Evolutionary conservation across 2,888 invertebrate genomes (phyloP).

Genomic region (Parapristionchus giblindavisi): DNA sequence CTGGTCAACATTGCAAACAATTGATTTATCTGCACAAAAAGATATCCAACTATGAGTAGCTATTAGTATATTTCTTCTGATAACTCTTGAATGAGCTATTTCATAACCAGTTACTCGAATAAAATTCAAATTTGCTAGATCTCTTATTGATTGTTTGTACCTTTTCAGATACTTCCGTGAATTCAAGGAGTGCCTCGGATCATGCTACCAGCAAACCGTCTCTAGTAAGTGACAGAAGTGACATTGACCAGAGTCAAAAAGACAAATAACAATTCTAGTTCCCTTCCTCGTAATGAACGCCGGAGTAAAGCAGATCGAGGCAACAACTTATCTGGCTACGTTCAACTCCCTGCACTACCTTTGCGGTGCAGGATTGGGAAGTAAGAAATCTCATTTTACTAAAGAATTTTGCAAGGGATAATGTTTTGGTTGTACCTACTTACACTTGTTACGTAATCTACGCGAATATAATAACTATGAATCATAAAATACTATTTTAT

Average conservation of each 20-base stretch:
- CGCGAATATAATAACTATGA: no score
- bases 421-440: no score
- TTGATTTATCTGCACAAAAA: no score
- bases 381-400: neutral
- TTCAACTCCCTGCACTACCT: slow-evolving; percentile 37
- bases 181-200: slow-evolving; percentile 21
- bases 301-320: neutral
- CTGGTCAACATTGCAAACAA: no score
- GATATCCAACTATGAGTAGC: no score
- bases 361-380: slow-evolving; percentile 33
- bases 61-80: no score
- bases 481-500: no score
- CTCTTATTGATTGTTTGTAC: neutral
- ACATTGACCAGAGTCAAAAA: neutral
- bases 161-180: slow-evolving; percentile 30
- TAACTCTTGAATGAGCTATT: no score
- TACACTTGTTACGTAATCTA: no score
- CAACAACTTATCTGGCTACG: slow-evolving; percentile 21
- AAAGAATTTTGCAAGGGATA: no score
- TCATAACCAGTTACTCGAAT: neutral
- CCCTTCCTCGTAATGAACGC: slow-evolving; percentile 32
- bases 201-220: slow-evolving; percentile 20
- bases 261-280: neutral
- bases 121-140: neutral
- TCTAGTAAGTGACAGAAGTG: neutral